Evolutionary conservation across 2,888 invertebrate genomes (phyloP), one percentile per base, ranked within the genome.

Genomic region (Hypomecis punctinalis): DNA sequence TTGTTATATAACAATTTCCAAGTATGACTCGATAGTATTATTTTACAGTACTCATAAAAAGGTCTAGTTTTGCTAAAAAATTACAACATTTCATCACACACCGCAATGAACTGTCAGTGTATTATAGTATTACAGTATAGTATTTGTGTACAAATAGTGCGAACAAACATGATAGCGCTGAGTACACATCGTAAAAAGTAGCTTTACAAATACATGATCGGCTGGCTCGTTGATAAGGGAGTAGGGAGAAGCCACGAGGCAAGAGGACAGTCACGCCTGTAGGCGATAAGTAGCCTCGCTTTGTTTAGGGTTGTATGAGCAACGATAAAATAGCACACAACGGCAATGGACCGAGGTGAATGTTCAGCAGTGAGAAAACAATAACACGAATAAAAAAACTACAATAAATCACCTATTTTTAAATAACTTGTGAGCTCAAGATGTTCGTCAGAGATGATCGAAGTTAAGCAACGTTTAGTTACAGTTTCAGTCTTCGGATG

Each of bases 91-190:
- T 46, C 52, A 39, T 36, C 48, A 63, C 53, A 67, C 47, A 58
- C 51, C 55, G 59, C 51, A 56, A 57, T 59, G 51, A 63, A 68
- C 72, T 76, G 74, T 73, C 73, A 79, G 73, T 68, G 69, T 73
- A 23, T 23, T 23, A 23, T 23, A 23, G 23, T 23, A 23, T 23
- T 23, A 23, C 23, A 23, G 23, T 23, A 3, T 68, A 78, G 76
- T 74, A 73, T 70, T 61, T 66, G 56, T 6, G 8, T 4, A 39
- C 63, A 70, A 67, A 64, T 59, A 62, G 11, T 23, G 42, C 36
- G 5, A 10, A 40, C 55, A 51, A 64, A 61, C 52, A 43, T 33
- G 64, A 61, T 65, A 61, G 37, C 23, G 45, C 5, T 37, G 52
- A 47, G 56, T 56, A 57, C 33, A 46, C 23, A 63, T n/a, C 42